These are phyloP conservation scores for Ophthalmolycus amberensis DNA, from an alignment of 2,113 vertebrate genomes.

Conservation along the genomic window DNA sequence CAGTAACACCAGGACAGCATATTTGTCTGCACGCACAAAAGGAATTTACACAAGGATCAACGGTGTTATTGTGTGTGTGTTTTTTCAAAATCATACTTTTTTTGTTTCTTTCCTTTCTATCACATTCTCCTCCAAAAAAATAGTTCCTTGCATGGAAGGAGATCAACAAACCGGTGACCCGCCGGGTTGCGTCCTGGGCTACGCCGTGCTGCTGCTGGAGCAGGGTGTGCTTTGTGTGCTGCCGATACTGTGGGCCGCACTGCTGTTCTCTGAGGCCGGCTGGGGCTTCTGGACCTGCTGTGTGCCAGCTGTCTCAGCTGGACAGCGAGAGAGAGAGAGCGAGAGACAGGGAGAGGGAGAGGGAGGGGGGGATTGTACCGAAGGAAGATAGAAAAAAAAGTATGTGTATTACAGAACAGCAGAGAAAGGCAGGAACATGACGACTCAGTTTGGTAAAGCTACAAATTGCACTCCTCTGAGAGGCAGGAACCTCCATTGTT, in stretches of 20 bases:
- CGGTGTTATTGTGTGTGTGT: slow-evolving; percentile 9
- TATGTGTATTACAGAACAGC: slow-evolving; percentile 12
- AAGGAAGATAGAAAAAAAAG: slow-evolving; percentile 3
- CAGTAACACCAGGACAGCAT: slow-evolving; percentile 21
- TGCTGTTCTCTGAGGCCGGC: slow-evolving; percentile 93
- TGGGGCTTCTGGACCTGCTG: slow-evolving; percentile 88
- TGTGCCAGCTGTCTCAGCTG: slow-evolving; percentile 85
- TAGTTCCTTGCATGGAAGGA: slow-evolving; percentile 62
- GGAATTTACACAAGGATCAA: slow-evolving; percentile 12
- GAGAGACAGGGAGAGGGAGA: neutral
- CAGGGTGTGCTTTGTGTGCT: slow-evolving; percentile 98
- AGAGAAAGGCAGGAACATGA: slow-evolving; percentile 5
- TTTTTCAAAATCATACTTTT: slow-evolving; percentile 67
- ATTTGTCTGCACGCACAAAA: slow-evolving; percentile 13
- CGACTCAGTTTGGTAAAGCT: slow-evolving; percentile 7
- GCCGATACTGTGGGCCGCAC: slow-evolving; percentile 93
- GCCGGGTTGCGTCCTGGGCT: slow-evolving; percentile 55
- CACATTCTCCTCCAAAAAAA: slow-evolving; percentile 22
- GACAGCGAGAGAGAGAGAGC: slow-evolving; percentile 16
- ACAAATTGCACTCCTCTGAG: slow-evolving; percentile 12
- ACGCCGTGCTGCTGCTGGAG: slow-evolving; percentile 94
- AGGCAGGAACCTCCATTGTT: neutral
- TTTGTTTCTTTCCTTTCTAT: slow-evolving; percentile 54
- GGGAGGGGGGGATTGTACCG: slow-evolving; percentile 8
- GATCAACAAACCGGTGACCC: slow-evolving; percentile 46